Evolutionary conservation across 2,113 vertebrate genomes (phyloP).

Genomic region (Azemiops feae): DNA sequence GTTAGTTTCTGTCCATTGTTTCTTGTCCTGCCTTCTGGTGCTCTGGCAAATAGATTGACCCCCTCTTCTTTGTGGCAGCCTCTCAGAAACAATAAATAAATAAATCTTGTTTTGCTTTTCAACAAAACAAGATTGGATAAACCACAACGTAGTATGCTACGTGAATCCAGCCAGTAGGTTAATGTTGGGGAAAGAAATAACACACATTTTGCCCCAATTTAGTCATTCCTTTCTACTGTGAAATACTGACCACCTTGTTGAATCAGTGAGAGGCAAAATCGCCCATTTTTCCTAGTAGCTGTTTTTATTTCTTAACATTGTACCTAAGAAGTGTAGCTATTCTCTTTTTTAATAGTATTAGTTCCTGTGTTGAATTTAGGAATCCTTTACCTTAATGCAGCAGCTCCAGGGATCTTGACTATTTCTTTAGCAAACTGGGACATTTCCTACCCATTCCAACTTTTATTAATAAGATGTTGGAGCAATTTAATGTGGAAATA

Average conservation of each 20-base stretch:
- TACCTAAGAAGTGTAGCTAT: background rate
- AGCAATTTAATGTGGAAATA: slow-evolving; percentile 1
- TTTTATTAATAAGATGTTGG: slow-evolving; percentile 10
- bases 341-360: background rate
- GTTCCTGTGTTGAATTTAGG: background rate
- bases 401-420: background rate
- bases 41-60: too few species aligned
- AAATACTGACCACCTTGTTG: background rate
- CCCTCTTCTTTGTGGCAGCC: background rate
- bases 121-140: background rate
- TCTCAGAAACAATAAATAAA: background rate
- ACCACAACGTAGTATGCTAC: background rate
- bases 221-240: background rate
- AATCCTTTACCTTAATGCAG: background rate
- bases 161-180: background rate
- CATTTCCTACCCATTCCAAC: background rate
- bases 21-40: too few species aligned
- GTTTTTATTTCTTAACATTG: background rate
- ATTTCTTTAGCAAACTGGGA: background rate
- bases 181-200: background rate
- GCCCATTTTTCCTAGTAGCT: background rate
- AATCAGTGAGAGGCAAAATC: background rate
- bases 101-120: background rate
- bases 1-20: too few species aligned
- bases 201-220: background rate